These are phyloP conservation scores for Rotaria sp. DNA, from an alignment of 2,888 invertebrate species.

Conservation along the genomic window DNA sequence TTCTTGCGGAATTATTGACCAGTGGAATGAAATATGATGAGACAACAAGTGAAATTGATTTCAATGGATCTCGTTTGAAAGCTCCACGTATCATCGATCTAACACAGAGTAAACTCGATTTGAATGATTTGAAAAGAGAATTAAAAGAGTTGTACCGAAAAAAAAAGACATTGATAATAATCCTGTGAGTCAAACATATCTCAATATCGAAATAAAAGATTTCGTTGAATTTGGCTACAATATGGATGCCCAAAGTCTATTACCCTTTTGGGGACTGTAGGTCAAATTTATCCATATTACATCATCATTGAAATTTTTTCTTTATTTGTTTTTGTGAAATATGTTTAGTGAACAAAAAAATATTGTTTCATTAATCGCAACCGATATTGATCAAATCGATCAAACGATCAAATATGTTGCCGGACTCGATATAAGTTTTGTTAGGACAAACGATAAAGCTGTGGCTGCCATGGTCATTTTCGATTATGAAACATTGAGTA, in stretches of 20 bases:
- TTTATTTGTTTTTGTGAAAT: too few relatives aligned
- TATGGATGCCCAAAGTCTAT: neutral
- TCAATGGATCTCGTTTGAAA: neutral
- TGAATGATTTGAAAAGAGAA: neutral
- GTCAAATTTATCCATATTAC: neutral
- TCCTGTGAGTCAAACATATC: too few relatives aligned
- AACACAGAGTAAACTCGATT: neutral
- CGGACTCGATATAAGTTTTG: neutral
- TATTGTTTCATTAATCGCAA: too few relatives aligned
- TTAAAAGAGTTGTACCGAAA: neutral
- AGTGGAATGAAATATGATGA: neutral
- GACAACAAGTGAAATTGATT: neutral
- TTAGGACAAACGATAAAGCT: neutral
- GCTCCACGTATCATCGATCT: neutral
- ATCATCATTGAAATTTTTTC: too few relatives aligned
- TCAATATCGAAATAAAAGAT: neutral
- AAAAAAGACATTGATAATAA: too few relatives aligned
- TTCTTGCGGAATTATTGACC: neutral
- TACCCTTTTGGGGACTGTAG: neutral
- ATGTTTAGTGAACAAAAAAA: neutral
- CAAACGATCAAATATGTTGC: too few relatives aligned
- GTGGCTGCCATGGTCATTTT: neutral
- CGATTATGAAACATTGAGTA: constrained; percentile 43
- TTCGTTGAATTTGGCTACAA: neutral
- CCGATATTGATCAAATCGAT: too few relatives aligned